Evolutionary conservation across 1,140 invertebrate genomes (phyloP).

Genomic region (Palaemon carinicauda): DNA sequence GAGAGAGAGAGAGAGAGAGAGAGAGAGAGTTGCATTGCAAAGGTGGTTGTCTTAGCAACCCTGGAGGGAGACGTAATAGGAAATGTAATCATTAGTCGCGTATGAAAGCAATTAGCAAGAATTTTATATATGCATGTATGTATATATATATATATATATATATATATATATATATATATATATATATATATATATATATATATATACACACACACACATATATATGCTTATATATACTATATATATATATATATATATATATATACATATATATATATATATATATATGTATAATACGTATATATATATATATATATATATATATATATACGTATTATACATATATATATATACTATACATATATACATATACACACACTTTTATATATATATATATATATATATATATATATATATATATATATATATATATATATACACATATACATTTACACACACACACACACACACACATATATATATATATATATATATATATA

Average conservation of each 20-base stretch:
- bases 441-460: background rate
- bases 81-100: no score
- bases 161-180: background rate
- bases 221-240: no score
- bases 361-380: background rate
- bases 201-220: no score
- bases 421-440: background rate
- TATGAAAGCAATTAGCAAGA: no score
- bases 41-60: no score
- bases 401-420: background rate
- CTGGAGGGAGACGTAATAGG: no score
- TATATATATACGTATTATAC: background rate
- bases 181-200: background rate
- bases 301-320: background rate
- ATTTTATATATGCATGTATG: background rate
- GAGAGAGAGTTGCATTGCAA: no score
- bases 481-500: background rate
- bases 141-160: slow-evolving; percentile 2
- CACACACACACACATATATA: background rate
- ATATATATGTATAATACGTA: background rate
- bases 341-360: background rate
- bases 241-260: background rate
- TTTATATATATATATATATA: background rate
- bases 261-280: background rate
- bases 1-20: no score